Evolutionary conservation across 2,888 invertebrate species (phyloP).

Genomic region (Ichneumoninae sp.): DNA sequence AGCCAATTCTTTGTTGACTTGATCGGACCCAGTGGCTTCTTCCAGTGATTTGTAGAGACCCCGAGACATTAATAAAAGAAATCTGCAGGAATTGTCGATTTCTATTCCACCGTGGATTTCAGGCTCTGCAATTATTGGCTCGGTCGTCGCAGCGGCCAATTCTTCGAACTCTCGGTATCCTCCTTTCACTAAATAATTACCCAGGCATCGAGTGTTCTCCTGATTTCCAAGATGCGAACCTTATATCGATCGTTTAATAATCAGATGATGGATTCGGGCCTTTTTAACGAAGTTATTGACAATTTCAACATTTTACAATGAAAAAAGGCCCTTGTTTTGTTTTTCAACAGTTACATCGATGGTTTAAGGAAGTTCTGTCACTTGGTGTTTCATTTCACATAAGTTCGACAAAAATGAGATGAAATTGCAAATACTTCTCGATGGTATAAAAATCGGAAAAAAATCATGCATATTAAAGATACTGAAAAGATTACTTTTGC

Average conservation of each 20-base stretch:
- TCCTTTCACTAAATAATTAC: conserved; percentile 94
- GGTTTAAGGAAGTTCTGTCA: no score
- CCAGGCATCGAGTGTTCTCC: conserved; percentile 93
- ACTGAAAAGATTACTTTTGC: no score
- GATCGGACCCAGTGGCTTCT: conserved; percentile 91
- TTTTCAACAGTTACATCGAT: no score
- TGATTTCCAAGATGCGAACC: conserved; percentile 91
- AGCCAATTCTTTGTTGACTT: conserved; percentile 93
- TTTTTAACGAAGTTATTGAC: no score
- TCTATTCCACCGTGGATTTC: conserved; percentile 93
- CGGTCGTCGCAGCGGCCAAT: conserved; percentile 88
- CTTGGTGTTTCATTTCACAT: no score
- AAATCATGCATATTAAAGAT: no score
- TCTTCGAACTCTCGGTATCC: conserved; percentile 93
- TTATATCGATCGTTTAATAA: conserved; percentile 77
- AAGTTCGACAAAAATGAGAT: no score
- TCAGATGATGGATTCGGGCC: conserved; percentile 11
- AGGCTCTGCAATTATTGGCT: conserved; percentile 93
- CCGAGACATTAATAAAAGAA: conserved; percentile 93
- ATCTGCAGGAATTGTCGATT: conserved; percentile 92
- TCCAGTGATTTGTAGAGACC: conserved; percentile 94
- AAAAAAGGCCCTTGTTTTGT: no score
- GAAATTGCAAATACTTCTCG: no score
- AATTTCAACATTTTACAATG: no score
- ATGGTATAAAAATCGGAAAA: no score